Conservation (phyloP, 2,888 invertebrate species). For the Entomobrya multifasciata region DNA sequence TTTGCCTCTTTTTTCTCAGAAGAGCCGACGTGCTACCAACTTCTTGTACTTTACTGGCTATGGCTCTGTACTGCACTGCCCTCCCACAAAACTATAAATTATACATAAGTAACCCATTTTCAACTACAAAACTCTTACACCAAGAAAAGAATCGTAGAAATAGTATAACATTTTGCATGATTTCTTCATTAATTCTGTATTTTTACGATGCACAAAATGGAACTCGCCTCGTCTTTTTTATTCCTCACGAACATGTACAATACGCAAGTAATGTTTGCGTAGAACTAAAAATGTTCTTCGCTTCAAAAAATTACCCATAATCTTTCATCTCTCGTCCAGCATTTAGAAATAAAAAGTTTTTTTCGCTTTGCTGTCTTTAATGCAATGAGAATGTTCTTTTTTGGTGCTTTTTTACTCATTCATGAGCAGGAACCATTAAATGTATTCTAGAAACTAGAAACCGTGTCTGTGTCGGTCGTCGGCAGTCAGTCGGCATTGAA, state of each 20-base stretch:
- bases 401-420: conserved; percentile 30
- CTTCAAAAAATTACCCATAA: conserved; percentile 43
- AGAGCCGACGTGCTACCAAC: too few species aligned
- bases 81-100: conserved; percentile 10
- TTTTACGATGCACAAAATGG: conserved; percentile 28
- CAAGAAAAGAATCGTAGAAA: neutral
- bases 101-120: conserved; percentile 23
- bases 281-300: neutral
- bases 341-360: conserved; percentile 6
- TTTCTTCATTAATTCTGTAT: conserved; percentile 54
- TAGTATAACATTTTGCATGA: conserved; percentile 52
- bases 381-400: neutral
- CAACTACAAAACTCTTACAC: neutral
- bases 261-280: neutral
- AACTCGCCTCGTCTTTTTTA: too few species aligned
- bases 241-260: neutral
- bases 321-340: conserved; percentile 27
- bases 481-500: too few species aligned
- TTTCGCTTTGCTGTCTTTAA: neutral
- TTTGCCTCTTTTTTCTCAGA: neutral
- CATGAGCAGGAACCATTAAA: conserved; percentile 36
- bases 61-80: too few species aligned
- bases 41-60: too few species aligned
- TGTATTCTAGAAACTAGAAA: conserved; percentile 11
- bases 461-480: too few species aligned